phyloP scores from a whole-genome alignment of 2,113 vertebrate genomes.

The Gadus chalcogrammus region DNA sequence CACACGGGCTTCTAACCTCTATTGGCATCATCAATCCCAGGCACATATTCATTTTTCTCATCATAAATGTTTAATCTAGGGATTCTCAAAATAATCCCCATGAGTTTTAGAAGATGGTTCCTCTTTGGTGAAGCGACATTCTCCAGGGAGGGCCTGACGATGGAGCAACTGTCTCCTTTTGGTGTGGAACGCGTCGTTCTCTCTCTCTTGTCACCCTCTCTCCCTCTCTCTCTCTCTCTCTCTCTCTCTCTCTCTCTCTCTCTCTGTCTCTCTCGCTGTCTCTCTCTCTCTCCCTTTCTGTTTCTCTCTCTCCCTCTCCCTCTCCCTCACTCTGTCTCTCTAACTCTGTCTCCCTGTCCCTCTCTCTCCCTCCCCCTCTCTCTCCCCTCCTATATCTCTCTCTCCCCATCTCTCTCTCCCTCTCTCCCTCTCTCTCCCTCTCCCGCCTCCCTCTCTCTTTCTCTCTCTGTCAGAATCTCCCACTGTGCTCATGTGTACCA shows the following conservation, averaged over 20 bases:
- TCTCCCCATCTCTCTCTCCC: constrained; percentile 1
- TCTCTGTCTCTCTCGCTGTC: no score
- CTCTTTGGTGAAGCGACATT: constrained; percentile 45
- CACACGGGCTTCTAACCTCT: no score
- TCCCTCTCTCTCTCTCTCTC: no score
- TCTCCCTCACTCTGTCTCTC: not conserved
- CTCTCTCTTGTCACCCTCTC: no score
- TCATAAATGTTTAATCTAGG: no score
- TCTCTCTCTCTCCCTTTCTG: no score
- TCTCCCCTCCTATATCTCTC: not conserved
- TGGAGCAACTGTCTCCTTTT: no score
- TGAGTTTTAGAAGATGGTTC: no score
- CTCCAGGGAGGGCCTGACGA: constrained; percentile 31
- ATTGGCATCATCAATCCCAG: no score
- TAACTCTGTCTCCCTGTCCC: not conserved
- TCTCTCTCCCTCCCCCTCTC: not conserved
- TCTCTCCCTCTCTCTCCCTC: constrained; percentile 10
- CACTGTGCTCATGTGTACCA: constrained; percentile 6
- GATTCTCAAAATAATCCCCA: no score
- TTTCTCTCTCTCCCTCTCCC: not conserved
- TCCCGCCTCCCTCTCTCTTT: not conserved
- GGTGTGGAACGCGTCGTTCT: not conserved
- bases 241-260: no score
- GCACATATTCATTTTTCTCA: no score
- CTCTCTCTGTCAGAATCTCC: not conserved